Percentiles rank a stretch among this genome's conserved stretches.
These are phyloP conservation scores for Phenganax stokvisi DNA, from an alignment of 92 coral and sea anemone genomes.

Conservation along the genomic window DNA sequence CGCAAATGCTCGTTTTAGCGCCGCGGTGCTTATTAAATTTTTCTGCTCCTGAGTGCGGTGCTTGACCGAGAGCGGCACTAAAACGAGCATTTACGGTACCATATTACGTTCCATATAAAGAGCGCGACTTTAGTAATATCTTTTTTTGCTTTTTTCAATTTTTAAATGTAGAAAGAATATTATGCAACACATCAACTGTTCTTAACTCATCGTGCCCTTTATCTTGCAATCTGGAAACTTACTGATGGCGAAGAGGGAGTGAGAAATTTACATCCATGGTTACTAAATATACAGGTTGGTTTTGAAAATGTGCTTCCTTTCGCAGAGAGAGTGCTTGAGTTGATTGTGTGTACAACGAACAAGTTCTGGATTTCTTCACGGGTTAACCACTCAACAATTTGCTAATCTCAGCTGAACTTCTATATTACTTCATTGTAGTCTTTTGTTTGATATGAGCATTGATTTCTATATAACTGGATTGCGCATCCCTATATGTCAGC, in stretches of 20 bases:
- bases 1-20: too few species aligned
- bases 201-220: constrained; percentile 88
- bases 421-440: not conserved
- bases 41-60: too few species aligned
- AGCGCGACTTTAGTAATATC: not conserved
- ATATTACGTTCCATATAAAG: not conserved
- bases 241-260: constrained; percentile 96
- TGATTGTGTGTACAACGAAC: too few species aligned
- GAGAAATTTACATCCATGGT: constrained; percentile 77
- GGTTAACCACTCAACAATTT: too few species aligned
- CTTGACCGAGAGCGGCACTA: too few species aligned
- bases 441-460: not conserved
- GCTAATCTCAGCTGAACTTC: too few species aligned
- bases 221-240: constrained; percentile 95
- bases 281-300: constrained; percentile 88
- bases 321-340: too few species aligned
- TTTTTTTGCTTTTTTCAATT: not conserved
- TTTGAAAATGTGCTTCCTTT: too few species aligned
- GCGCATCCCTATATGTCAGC: too few species aligned
- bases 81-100: not conserved
- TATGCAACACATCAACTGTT: constrained; percentile 96
- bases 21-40: too few species aligned
- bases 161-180: constrained; percentile 69
- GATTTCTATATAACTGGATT: too few species aligned
- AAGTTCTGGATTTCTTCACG: not conserved